A percentile compares a stretch with the other conserved stretches of the same genome.
These are phyloP conservation scores for Drosophila falleni DNA, from an alignment of 2,888 invertebrate species.

Conservation along the genomic window DNA sequence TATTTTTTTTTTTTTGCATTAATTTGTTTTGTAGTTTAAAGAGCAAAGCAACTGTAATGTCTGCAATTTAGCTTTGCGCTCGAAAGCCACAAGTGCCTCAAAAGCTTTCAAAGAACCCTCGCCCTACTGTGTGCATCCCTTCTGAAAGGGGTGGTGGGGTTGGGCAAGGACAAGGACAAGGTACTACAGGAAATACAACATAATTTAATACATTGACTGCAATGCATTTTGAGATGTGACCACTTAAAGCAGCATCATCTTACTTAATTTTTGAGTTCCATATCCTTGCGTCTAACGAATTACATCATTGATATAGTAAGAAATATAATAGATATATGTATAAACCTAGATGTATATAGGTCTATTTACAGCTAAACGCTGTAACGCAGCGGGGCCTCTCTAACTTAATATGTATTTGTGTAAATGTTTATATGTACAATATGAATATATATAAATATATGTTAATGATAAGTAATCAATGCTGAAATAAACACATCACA, in stretches of 20 bases:
- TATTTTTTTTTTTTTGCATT: constrained; percentile 11
- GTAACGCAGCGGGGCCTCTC: constrained; percentile 21
- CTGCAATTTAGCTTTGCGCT: constrained; percentile 45
- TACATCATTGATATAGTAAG: constrained; percentile 28
- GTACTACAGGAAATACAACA: constrained; percentile 50
- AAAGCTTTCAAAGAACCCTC: constrained; percentile 54
- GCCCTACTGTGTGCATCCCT: neutral
- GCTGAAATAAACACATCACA: constrained; percentile 42
- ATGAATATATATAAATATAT: constrained; percentile 23
- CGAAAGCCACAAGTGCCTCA: constrained; percentile 74
- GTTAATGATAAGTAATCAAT: constrained; percentile 36
- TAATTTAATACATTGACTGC: constrained; percentile 43
- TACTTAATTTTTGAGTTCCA: constrained; percentile 45
- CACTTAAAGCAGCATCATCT: constrained; percentile 27
- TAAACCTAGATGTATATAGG: constrained; percentile 3
- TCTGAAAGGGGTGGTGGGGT: neutral
- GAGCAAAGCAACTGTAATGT: constrained; percentile 37
- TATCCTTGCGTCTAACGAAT: constrained; percentile 68
- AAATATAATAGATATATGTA: constrained; percentile 7
- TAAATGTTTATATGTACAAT: constrained; percentile 48
- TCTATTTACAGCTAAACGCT: neutral
- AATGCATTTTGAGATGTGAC: constrained; percentile 50
- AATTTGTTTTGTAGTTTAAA: constrained; percentile 37
- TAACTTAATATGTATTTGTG: constrained; percentile 36
- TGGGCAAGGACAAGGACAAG: constrained; percentile 18